Evolutionary conservation across 1,140 invertebrate genomes (phyloP), one percentile per base, ranked within the genome.

Genomic region (Steinernema feltiae): DNA sequence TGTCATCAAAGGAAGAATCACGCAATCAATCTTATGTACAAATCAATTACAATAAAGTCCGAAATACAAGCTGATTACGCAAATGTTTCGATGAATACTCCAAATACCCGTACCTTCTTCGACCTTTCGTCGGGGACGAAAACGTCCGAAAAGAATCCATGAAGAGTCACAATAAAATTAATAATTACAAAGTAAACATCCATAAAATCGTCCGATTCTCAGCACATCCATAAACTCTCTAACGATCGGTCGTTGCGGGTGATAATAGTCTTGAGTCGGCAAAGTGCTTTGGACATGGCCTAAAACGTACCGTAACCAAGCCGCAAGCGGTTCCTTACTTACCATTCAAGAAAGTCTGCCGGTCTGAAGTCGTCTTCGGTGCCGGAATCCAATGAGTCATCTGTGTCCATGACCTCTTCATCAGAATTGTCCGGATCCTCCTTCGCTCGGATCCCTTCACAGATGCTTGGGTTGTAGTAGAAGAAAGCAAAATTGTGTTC

Each of bases 401-500:
- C 53, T 7, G 53, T 63, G 7, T 63, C 53, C 53, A 63, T 63
- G 7, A 17, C 53, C 12, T 63, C 53, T 21, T 63, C 53, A 7
- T 63, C 53, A 17, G 2, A 7, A 7, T 63, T 21, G 2, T 63
- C 53, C 53, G 15, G 3, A 21, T 63, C 53, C 53, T 63, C 53
- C 24, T 63, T 27, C 3, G 53, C 7, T 63, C 53, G 53, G 53
- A 63, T 15, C 30, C 78, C 63, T 18, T 79, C 78, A 76, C 81
- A 82, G 30, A 82, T 78, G 12, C 53, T 70, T 35, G 78, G 76
- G 32, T 82, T 83, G 75, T 80, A 82, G 73, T 83, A 83, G 48
- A 82, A 82, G 70, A 80, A 80, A 18, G 81, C 76, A 32, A 82
- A 80, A 0, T 81, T 83, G 70, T 82, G 82, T 53, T 82, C 81